Conservation (phyloP, 2,113 vertebrate genomes). For the Rhynchopsitta pachyrhyncha region DNA sequence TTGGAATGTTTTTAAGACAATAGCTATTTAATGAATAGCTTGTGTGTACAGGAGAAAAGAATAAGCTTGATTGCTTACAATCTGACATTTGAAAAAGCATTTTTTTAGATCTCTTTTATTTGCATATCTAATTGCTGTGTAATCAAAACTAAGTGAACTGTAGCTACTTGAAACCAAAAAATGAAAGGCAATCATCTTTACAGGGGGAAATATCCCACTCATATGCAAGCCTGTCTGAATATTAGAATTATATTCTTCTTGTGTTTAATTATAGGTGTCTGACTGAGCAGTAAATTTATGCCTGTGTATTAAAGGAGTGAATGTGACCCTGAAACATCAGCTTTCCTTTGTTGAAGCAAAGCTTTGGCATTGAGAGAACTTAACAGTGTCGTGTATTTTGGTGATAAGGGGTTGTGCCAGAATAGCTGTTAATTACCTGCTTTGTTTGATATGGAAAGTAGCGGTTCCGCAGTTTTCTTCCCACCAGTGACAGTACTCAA, state of each 20-base stretch:
- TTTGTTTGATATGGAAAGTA: conserved; percentile 78
- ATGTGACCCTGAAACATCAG: conserved; percentile 79
- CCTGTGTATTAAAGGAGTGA: conserved; percentile 70
- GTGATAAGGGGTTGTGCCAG: conserved; percentile 76
- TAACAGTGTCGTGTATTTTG: conserved; percentile 72
- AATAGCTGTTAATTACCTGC: conserved; percentile 79
- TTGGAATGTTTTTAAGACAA: conserved; percentile 70
- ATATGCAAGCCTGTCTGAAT: conserved; percentile 59
- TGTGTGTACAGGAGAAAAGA: conserved; percentile 68
- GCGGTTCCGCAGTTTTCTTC: conserved; percentile 61
- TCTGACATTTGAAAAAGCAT: conserved; percentile 71
- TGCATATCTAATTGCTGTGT: conserved; percentile 82
- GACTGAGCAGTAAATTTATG: conserved; percentile 75
- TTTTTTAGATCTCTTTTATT: conserved; percentile 73
- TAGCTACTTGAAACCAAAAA: conserved; percentile 77
- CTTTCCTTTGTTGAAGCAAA: conserved; percentile 65
- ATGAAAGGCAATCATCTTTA: conserved; percentile 80
- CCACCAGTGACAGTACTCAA: conserved; percentile 66
- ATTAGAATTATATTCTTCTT: conserved; percentile 75
- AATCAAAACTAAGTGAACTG: conserved; percentile 82
- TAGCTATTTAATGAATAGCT: conserved; percentile 75
- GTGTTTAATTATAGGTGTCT: conserved; percentile 81
- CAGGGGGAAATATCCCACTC: conserved; percentile 54
- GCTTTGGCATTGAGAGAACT: conserved; percentile 69
- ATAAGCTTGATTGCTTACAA: conserved; percentile 79